Evolutionary conservation across 2,113 vertebrate species (phyloP).

Genomic region (Tautogolabrus adspersus): DNA sequence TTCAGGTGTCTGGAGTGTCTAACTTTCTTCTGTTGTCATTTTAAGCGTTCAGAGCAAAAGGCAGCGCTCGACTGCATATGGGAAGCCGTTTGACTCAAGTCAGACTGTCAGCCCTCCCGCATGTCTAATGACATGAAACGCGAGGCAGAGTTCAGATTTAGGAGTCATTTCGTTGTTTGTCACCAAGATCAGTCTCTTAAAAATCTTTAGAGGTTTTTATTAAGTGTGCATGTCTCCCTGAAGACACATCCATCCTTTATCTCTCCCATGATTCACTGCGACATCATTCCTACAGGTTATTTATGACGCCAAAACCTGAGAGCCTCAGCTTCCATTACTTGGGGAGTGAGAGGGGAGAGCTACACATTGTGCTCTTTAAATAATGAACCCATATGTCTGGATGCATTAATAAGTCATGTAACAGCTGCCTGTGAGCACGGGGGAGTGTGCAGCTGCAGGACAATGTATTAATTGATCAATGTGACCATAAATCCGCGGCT

Average conservation of each 20-base stretch:
- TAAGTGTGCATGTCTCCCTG: not conserved
- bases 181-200: not conserved
- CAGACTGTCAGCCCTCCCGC: not conserved
- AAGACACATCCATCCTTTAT: not conserved
- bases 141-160: not conserved
- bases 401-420: conserved; percentile 46
- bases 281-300: conserved; percentile 21
- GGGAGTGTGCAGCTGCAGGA: conserved; percentile 5
- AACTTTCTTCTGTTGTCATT: not conserved
- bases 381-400: conserved; percentile 46
- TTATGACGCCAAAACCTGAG: conserved; percentile 15
- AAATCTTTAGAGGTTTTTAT: conserved; percentile 4
- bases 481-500: conserved; percentile 5
- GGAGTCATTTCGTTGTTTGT: not conserved
- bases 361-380: conserved; percentile 35
- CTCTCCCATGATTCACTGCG: conserved; percentile 3
- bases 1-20: not conserved
- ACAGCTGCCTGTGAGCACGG: conserved; percentile 11
- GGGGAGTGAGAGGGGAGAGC: not conserved
- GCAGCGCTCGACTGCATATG: not conserved
- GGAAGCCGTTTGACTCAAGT: not conserved
- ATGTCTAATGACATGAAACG: not conserved
- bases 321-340: conserved; percentile 25
- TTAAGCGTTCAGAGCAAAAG: not conserved
- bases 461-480: conserved; percentile 8